These are phyloP conservation scores for Drosophila parthenogenetica DNA, from an alignment of 2,888 invertebrate species.

Conservation along the genomic window DNA sequence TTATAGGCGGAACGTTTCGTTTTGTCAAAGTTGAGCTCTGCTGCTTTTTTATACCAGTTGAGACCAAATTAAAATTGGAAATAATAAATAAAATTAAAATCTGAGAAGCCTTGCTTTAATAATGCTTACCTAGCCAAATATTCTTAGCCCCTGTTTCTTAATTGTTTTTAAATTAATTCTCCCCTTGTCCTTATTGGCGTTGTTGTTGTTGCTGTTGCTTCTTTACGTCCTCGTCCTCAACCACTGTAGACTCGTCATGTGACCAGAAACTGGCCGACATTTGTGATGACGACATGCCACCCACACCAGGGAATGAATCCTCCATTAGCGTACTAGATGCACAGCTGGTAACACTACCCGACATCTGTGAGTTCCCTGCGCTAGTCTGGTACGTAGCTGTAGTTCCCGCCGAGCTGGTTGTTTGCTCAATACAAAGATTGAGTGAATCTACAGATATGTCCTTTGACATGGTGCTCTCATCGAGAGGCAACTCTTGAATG, in stretches of 20 bases:
- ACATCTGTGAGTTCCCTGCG: slow-evolving; percentile 93
- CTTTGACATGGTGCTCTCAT: slow-evolving; percentile 74
- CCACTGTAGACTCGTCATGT: slow-evolving; percentile 79
- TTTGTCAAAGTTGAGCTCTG: slow-evolving; percentile 78
- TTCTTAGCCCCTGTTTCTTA: slow-evolving; percentile 50
- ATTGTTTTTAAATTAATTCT: slow-evolving; percentile 44
- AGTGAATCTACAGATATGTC: slow-evolving; percentile 84
- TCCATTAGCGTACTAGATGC: slow-evolving; percentile 95
- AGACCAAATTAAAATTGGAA: slow-evolving; percentile 56
- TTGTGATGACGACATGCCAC: slow-evolving; percentile 72
- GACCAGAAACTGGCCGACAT: slow-evolving; percentile 80
- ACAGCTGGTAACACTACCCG: slow-evolving; percentile 93
- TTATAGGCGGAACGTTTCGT: slow-evolving; percentile 52
- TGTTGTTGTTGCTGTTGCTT: slow-evolving; percentile 35
- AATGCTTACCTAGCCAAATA: slow-evolving; percentile 78
- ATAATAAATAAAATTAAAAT: slow-evolving; percentile 60
- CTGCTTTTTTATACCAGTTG: slow-evolving; percentile 52
- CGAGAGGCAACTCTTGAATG: slow-evolving; percentile 60
- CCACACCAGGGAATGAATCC: slow-evolving; percentile 77
- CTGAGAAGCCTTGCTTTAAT: slow-evolving; percentile 62
- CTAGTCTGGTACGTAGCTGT: slow-evolving; percentile 94
- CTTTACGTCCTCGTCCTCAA: slow-evolving; percentile 67
- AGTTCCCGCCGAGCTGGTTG: slow-evolving; percentile 91
- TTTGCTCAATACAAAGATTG: slow-evolving; percentile 88
- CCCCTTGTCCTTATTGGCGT: slow-evolving; percentile 35